Conservation (phyloP, 2,888 invertebrate species). For the Caenorhabditis sp. region DNA sequence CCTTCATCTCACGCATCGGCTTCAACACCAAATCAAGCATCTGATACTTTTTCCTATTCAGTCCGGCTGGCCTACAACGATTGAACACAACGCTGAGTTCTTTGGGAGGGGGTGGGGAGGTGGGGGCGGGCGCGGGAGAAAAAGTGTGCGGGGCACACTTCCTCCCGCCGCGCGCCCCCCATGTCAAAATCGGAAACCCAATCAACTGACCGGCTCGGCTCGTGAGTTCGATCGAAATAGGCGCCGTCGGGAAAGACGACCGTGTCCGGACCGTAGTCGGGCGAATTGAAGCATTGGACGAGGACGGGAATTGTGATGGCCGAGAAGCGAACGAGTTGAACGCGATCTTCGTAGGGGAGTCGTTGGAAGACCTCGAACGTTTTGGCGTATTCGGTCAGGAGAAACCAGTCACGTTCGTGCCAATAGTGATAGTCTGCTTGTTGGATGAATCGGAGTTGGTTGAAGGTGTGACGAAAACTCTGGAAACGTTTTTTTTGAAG, state of each 20-base stretch:
- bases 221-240: conserved; percentile 64
- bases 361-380: conserved; percentile 62
- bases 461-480: conserved; percentile 8
- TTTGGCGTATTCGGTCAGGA: conserved; percentile 70
- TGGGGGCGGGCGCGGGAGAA: too few relatives aligned
- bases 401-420: conserved; percentile 65
- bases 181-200: not conserved
- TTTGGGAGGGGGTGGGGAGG: not conserved
- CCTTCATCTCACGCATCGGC: conserved; percentile 63
- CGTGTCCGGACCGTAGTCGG: conserved; percentile 63
- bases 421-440: conserved; percentile 64
- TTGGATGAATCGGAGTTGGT: conserved; percentile 52
- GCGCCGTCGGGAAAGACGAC: conserved; percentile 68
- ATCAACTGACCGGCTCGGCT: conserved; percentile 55
- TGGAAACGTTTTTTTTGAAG: not conserved
- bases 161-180: too few relatives aligned
- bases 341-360: conserved; percentile 61
- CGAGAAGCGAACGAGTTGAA: conserved; percentile 65
- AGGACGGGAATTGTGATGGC: conserved; percentile 67
- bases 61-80: conserved; percentile 54
- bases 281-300: conserved; percentile 66
- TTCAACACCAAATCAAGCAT: conserved; percentile 67
- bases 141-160: conserved; percentile 8
- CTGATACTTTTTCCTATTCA: conserved; percentile 60
- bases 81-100: conserved; percentile 41